Base-by-base conservation (phyloP, 2,888 invertebrate genomes). In the Nephrotoma guestfalica region DNA sequence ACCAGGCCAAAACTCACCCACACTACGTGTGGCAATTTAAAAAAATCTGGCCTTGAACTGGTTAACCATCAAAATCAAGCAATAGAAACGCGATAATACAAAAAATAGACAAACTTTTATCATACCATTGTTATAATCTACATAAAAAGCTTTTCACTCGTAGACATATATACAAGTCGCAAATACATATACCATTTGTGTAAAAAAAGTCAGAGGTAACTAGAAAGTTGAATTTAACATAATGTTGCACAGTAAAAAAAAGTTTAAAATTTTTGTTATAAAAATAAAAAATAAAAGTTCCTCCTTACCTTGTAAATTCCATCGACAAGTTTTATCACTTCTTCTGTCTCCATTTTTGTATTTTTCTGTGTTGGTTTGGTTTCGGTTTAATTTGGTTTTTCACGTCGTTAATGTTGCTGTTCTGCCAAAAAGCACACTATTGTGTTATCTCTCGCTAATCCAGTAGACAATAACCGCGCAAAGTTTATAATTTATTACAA, bases 291-390 rank as follows among this genome's bases (percentile, higher is more conserved):
- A 47, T 1, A 13, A 47, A 40, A 40, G 0, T 15, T 4, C 11
- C 6, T 43, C 6, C 51, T 86, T 86, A 86, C 86, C 86, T 86
- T 86, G 13, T 86, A 86, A 41, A 86, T 86, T 57, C 86, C 86
- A 41, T 86, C 86, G 86, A 86, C 86, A 86, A 86, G 86, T 86
- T 86, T 86, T 86, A 86, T 86, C 86, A 86, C 86, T 51, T 86
- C 86, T 86, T 86, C 86, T 86, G 86, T 86, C 41, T 86, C 86
- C 86, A 86, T 86, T 18, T 40, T 86, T 86, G n/a, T 45, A 45
- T 86, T 13, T 45, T 47, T 43, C 40, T 86, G 84, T 41, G 84
- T 84, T 84, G 41, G 15, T 84, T 84, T 84, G 84, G 42, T 84
- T 42, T 84, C 41, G 42, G 15, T 41, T 84, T 41, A 84, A 71